Conservation (phyloP, 1,140 invertebrate species). For the Octopus sinensis region DNA sequence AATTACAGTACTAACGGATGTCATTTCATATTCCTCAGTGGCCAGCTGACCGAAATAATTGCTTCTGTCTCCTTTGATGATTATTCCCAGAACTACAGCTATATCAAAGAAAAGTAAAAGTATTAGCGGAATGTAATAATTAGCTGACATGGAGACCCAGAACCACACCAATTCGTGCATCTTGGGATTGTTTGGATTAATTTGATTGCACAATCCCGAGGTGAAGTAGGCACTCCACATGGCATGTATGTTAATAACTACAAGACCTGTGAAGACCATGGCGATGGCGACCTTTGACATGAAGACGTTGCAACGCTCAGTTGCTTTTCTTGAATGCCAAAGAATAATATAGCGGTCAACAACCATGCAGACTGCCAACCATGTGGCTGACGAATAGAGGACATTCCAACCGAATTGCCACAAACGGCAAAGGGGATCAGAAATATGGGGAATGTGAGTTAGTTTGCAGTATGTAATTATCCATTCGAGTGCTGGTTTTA, state of each 20-base stretch:
- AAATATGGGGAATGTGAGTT: slow-evolving; percentile 32
- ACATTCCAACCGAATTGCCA: slow-evolving; percentile 50
- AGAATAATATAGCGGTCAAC: slow-evolving; percentile 47
- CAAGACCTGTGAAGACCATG: slow-evolving; percentile 43
- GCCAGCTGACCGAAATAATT: slow-evolving; percentile 26
- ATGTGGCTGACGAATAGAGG: slow-evolving; percentile 43
- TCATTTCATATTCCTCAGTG: not conserved
- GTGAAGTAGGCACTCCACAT: slow-evolving; percentile 51
- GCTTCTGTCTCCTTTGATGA: slow-evolving; percentile 36
- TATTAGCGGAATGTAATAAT: slow-evolving; percentile 45
- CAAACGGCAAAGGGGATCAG: slow-evolving; percentile 41
- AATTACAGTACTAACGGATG: slow-evolving; percentile 18
- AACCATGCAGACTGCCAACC: slow-evolving; percentile 49
- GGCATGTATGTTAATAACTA: slow-evolving; percentile 49
- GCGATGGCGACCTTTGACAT: slow-evolving; percentile 43
- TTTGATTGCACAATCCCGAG: slow-evolving; percentile 37
- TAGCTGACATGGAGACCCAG: slow-evolving; percentile 47
- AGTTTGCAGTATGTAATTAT: slow-evolving; percentile 35
- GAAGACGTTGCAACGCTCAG: slow-evolving; percentile 43
- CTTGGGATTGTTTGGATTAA: slow-evolving; percentile 35
- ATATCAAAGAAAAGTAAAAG: slow-evolving; percentile 42
- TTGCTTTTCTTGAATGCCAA: slow-evolving; percentile 37
- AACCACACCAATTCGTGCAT: slow-evolving; percentile 48
- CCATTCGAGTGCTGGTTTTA: slow-evolving; percentile 42
- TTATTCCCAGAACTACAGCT: slow-evolving; percentile 36